Conservation (phyloP, 2,888 invertebrate genomes). For the Linyphia triangularis region DNA sequence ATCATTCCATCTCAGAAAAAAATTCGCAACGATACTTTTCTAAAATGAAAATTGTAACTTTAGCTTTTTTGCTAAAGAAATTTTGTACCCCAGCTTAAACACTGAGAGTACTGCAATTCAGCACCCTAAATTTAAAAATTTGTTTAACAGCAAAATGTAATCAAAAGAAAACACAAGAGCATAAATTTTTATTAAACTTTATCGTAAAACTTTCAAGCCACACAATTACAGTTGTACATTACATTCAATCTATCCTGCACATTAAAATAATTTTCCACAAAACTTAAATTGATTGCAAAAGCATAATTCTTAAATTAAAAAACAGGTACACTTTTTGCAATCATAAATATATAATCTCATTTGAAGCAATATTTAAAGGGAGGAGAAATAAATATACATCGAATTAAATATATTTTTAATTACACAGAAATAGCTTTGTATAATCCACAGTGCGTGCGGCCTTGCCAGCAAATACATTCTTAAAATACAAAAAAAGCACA, state of each 20-base stretch:
- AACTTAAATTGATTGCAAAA: background rate
- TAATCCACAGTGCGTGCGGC: background rate
- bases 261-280: background rate
- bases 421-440: background rate
- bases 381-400: background rate
- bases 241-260: background rate
- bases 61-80: too few species aligned
- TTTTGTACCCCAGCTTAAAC: too few species aligned
- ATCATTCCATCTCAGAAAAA: too few species aligned
- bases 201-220: constrained; percentile 3
- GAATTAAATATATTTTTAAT: background rate
- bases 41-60: too few species aligned
- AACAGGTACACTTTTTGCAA: background rate
- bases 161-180: background rate
- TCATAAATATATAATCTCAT: background rate
- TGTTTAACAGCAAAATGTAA: too few species aligned
- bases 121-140: too few species aligned
- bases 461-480: background rate
- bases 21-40: too few species aligned
- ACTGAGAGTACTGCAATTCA: too few species aligned
- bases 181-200: background rate
- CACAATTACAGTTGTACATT: background rate
- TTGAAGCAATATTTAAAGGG: background rate
- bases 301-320: background rate
- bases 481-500: background rate